Base-by-base conservation (phyloP, 1,140 invertebrate species). In the Colletes latitarsis region DNA sequence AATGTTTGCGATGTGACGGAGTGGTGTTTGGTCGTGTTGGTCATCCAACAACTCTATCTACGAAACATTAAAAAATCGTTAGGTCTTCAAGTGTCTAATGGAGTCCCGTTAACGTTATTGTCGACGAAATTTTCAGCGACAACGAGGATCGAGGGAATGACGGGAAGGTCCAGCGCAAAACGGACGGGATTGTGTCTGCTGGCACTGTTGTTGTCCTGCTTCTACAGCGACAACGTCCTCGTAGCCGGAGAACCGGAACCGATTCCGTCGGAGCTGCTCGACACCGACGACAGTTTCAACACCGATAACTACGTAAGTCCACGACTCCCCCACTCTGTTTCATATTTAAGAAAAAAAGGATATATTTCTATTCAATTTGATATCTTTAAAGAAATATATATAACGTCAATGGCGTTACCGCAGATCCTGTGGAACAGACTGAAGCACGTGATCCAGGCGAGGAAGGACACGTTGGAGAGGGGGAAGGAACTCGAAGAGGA, bases 141-240 rank as follows among this genome's bases (percentile, higher is more conserved):
- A 30, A 82, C 63, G 80, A 86, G 75, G 73, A 71, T 84, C 75
- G 52, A 88, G 83, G 90, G 88, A 89, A 93, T 93, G 92, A 92
- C 82, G 89, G 77, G 77, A 84, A 86, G 81, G 67, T 82, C 71
- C 75, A 75, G 66, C 55, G 64, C 70, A 21, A 86, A 66, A 64
- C 79, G 83, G 73, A 89, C 86, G 63, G 82, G 88, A 49, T n/a
- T 90, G 41, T 89, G 85, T 87, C 74, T 92, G 77, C 71, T 92
- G 83, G 85, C 82, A 77, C 76, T 90, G 55, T 78, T 90, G 52
- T 43, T 92, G 62, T 81, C 82, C 69, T 89, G 70, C 76, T 62
- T 88, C 12, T 58, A 84, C 30, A 76, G 46, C 55, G 60, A 43
- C 43, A 88, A 73, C 68, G 30, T 88, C 0, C 19, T 72, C 9